A percentile compares a stretch with the other conserved stretches of the same genome.
Evolutionary conservation across 2,888 invertebrate genomes (phyloP).

Genomic region (Anodontia alba): DNA sequence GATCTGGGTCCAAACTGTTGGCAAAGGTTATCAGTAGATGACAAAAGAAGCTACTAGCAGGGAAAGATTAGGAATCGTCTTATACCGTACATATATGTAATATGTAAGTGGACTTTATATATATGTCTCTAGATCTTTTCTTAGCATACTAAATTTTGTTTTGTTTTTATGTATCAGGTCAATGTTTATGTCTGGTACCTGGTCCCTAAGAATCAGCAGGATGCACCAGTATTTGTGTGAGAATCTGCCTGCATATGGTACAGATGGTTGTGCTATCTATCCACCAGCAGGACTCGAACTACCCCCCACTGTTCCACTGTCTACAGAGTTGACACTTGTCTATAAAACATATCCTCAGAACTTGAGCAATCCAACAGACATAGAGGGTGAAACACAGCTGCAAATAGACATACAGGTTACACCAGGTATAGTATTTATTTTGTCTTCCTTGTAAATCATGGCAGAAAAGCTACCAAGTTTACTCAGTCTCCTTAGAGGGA

Average conservation of each 20-base stretch:
- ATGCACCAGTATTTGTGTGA: constrained; percentile 78
- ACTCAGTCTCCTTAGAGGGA: too few relatives aligned
- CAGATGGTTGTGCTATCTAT: constrained; percentile 78
- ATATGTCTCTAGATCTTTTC: too few relatives aligned
- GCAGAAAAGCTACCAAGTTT: too few relatives aligned
- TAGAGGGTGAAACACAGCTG: constrained; percentile 58
- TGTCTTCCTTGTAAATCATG: too few relatives aligned
- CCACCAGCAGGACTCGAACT: constrained; percentile 76
- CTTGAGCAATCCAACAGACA: constrained; percentile 63
- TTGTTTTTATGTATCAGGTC: constrained; percentile 44
- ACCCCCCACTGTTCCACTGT: constrained; percentile 37
- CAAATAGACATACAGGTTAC: constrained; percentile 47
- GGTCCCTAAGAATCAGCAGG: constrained; percentile 72
- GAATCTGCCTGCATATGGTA: constrained; percentile 75
- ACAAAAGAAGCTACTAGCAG: too few relatives aligned
- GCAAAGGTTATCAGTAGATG: too few relatives aligned
- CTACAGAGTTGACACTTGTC: constrained; percentile 65
- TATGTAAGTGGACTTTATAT: too few relatives aligned
- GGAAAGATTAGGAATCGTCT: too few relatives aligned
- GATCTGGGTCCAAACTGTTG: too few relatives aligned
- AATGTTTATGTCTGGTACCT: constrained; percentile 71
- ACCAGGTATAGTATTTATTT: constrained; percentile 40
- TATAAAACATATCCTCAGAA: constrained; percentile 69
- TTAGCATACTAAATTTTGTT: too few relatives aligned
- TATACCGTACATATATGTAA: too few relatives aligned